Base-by-base conservation (phyloP, 1,140 invertebrate genomes). In the Gyrodactylus salaris region DNA sequence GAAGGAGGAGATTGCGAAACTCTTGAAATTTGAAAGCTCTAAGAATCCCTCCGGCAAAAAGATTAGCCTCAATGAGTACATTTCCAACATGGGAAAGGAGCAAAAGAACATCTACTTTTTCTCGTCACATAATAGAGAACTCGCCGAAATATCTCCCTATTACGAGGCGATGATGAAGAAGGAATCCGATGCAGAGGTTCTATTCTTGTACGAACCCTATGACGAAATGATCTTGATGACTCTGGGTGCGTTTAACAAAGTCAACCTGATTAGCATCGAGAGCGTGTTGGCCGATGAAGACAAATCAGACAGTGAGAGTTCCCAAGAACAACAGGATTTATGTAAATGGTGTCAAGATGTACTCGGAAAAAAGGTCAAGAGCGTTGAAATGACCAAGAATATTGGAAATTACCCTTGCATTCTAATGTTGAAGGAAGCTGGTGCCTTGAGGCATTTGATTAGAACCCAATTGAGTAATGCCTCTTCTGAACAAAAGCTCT, bases 181-280 rank as follows among this genome's bases (percentile, higher is more conserved):
- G 75, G 86, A 92, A 75, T 20, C 26, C 25, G 72, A 73, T 20
- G 84, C 88, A 1, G 90, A 96, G 83, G 91, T 97, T 0, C 79
- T 98, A 0, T 95, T 94, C 79, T 89, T 90, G 78, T 95, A 91
- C 77, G 91, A 96, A 77, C 86, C 87, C 0, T 92, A 95, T 77
- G 93, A 97, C 82, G 93, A 97, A 80, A 81, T 95, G 24, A 89
- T 96, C 16, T 81, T 96, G 0, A 86, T 95, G 83, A 88, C 94
- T 76, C 80, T 97, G 23, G 84, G 85, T 76, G 85, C 89, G 78
- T 96, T 89, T 78, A 86, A 87, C 75, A 84, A 85, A 70, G 86
- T 87, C 77, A 83, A 84, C 73, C 82, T 97, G 0, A 86, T 87
- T 0, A 93, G 91, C 0, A 88, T 94, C 1, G 92, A 97, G 81